These are phyloP conservation scores for Pogonus chalceus DNA, from an alignment of 1,140 invertebrate genomes.

Conservation along the genomic window DNA sequence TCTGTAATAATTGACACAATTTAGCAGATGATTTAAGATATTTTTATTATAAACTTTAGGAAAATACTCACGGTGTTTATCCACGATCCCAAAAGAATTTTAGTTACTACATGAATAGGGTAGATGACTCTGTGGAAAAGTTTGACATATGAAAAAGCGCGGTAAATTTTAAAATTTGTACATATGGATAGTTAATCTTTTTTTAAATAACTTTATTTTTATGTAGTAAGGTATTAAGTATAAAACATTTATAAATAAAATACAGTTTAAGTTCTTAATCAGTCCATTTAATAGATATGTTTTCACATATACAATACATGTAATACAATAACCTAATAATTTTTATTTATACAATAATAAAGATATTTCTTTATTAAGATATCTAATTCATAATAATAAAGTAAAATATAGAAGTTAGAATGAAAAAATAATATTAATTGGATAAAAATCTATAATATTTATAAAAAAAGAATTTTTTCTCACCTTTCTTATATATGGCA, in stretches of 20 bases:
- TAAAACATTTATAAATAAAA: no score
- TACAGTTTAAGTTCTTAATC: conserved; percentile 2
- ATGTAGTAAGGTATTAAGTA: no score
- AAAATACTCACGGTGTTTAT: conserved; percentile 5
- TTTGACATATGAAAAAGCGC: no score
- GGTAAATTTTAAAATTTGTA: no score
- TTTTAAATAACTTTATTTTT: no score
- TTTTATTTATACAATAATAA: not conserved
- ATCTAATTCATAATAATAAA: not conserved
- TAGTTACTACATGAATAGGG: not conserved
- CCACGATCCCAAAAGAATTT: not conserved
- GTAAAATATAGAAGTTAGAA: not conserved
- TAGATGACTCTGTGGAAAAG: no score
- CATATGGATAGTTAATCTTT: no score
- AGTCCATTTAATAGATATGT: conserved; percentile 13
- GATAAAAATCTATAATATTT: not conserved
- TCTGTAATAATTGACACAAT: not conserved
- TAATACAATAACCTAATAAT: conserved; percentile 2
- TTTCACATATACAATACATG: conserved; percentile 8
- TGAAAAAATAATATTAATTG: not conserved
- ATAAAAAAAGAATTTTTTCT: not conserved
- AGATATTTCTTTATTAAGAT: not conserved
- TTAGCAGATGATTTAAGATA: not conserved
- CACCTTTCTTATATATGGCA: not conserved
- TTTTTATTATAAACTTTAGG: not conserved